Evolutionary conservation across 2,888 invertebrate genomes (phyloP).

Genomic region (Endomychus coccineus): DNA sequence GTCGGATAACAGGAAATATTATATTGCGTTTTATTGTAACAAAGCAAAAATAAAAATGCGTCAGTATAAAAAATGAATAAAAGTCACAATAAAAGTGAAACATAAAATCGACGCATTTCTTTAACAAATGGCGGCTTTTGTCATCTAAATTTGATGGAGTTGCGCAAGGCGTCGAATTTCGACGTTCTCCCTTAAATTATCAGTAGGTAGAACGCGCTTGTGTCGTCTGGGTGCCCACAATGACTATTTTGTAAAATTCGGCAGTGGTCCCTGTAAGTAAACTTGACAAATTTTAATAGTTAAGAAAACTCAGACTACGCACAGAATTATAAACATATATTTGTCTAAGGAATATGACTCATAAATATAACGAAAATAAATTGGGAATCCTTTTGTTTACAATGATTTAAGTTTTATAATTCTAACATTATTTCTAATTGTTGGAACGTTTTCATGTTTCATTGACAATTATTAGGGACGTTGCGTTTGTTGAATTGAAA

Average conservation of each 20-base stretch:
- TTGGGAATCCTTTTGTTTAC: too few species aligned
- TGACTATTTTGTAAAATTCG: constrained; percentile 43
- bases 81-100: constrained; percentile 24
- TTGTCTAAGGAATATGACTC: too few species aligned
- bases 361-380: too few species aligned
- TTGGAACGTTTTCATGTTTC: too few species aligned
- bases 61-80: constrained; percentile 24
- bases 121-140: constrained; percentile 42
- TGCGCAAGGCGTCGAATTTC: constrained; percentile 40
- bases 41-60: constrained; percentile 22
- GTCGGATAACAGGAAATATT: too few species aligned
- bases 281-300: too few species aligned
- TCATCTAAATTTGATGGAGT: constrained; percentile 43
- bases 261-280: constrained; percentile 43
- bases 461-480: too few species aligned
- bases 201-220: constrained; percentile 46
- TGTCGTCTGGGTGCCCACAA: constrained; percentile 44
- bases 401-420: too few species aligned
- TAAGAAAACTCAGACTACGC: too few species aligned
- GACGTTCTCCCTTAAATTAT: constrained; percentile 42
- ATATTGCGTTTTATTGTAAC: constrained; percentile 22
- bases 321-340: too few species aligned
- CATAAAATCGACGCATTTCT: constrained; percentile 31
- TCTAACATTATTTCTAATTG: too few species aligned
- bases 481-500: too few species aligned